phyloP scores from a whole-genome alignment of 2,888 invertebrate species.

The Melanargia galathea region DNA sequence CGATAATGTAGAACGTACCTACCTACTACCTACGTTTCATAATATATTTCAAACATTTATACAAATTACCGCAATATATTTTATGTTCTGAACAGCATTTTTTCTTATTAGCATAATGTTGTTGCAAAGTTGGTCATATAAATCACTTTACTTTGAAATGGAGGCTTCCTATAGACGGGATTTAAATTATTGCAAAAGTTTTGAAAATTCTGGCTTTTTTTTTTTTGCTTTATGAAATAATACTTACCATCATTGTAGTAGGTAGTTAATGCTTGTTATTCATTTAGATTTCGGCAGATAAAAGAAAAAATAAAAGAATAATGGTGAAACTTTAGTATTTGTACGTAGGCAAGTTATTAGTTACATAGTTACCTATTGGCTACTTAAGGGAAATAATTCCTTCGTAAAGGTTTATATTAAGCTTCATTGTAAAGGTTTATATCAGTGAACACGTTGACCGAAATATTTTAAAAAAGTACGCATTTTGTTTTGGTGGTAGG shows the following conservation, averaged over 20 bases:
- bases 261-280: not conserved
- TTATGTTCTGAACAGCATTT: slow-evolving; percentile 8
- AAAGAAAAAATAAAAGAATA: too few relatives aligned
- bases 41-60: slow-evolving; percentile 14
- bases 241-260: not conserved
- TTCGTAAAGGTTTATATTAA: too few relatives aligned
- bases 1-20: not conserved
- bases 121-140: slow-evolving; percentile 24
- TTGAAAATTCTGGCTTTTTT: not conserved
- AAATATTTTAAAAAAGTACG: too few relatives aligned
- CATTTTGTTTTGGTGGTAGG: too few relatives aligned
- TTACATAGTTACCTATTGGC: too few relatives aligned
- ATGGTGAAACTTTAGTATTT: too few relatives aligned
- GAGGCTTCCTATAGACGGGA: slow-evolving; percentile 19
- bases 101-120: slow-evolving; percentile 25
- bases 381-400: too few relatives aligned
- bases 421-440: too few relatives aligned
- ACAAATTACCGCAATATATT: slow-evolving; percentile 23
- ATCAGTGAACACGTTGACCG: too few relatives aligned
- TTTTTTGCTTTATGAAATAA: not conserved
- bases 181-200: slow-evolving; percentile 19
- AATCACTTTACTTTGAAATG: slow-evolving; percentile 22
- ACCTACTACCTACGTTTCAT: slow-evolving; percentile 8
- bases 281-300: not conserved
- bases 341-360: too few relatives aligned